phyloP scores from a whole-genome alignment of 2,888 invertebrate species.

The Pasiphila rectangulata region DNA sequence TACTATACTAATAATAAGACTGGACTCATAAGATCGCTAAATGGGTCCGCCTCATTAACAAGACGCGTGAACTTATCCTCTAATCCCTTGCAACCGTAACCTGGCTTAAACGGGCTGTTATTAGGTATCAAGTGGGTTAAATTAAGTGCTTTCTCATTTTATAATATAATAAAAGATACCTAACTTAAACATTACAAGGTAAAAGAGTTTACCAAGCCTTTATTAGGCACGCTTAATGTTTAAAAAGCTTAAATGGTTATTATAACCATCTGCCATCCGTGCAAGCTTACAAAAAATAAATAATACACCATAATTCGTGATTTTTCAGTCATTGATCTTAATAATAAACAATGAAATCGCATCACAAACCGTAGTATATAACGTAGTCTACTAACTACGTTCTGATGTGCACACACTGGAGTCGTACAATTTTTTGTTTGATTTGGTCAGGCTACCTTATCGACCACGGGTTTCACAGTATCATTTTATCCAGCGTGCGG shows the following conservation, averaged over 20 bases:
- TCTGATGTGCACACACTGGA: conserved; percentile 24
- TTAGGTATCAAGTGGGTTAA: conserved; percentile 8
- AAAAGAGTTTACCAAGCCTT: no score
- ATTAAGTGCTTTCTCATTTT: no score
- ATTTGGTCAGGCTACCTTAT: conserved; percentile 53
- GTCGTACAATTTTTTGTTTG: conserved; percentile 30
- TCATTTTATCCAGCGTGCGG: conserved; percentile 56
- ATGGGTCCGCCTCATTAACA: conserved; percentile 11
- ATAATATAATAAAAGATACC: no score
- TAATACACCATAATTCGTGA: no score
- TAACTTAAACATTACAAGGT: no score
- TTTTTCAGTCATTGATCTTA: no score
- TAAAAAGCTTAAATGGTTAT: no score
- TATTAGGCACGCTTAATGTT: no score
- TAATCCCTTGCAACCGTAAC: conserved; percentile 4
- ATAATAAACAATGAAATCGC: conserved; percentile 12
- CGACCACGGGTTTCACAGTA: conserved; percentile 69
- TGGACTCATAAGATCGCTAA: no score
- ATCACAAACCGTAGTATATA: conserved; percentile 27
- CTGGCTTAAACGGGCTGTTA: conserved; percentile 1
- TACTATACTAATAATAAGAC: no score
- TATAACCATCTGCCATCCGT: no score
- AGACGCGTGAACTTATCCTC: conserved; percentile 14
- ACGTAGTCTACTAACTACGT: conserved; percentile 38
- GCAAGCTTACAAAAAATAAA: no score